Base-by-base conservation (phyloP, 2,888 invertebrate genomes). In the Synanthedon formicaeformis region DNA sequence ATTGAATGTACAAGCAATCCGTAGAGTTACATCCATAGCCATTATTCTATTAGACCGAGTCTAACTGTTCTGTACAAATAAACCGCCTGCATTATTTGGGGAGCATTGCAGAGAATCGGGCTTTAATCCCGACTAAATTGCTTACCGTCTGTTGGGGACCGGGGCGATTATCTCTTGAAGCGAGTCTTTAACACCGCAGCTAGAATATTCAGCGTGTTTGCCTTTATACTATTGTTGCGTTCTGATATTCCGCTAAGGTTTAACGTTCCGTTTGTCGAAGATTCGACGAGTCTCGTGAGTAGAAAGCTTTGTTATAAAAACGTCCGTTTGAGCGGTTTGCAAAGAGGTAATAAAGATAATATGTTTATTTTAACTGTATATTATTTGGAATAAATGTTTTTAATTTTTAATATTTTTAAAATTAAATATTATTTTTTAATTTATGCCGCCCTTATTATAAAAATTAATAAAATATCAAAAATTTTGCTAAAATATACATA, bases 71-170 rank as follows among this genome's bases (percentile, higher is more conserved):
- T 64, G 67, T 65, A 65, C 71, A 76, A 75, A 75, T 74, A 75
- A 74, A 74, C 69, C 62, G 52, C 63, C 62, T 69, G 71, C 68
- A 70, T 73, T 69, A 73, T 73, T 71, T 66, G 62, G 62, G 64
- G 67, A 69, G 67, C 63, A 66, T 63, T 68, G 73, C 70, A 66
- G 66, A 62, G 69, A 72, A 69, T 70, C 70, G 58, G 61, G 61
- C 68, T 64, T 69, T 74, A 74, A 75, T 75, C 73, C 69, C 56
- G 60, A 58, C 66, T 73, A 69, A 74, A 75, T 76, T 73, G 71
- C 71, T 75, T 69, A 70, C 69, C 60, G 72, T 71, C 72, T 71
- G 69, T 58, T 61, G 60, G 61, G 49, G 75, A n/a, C 45, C 45
- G 13, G 45, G 45, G 13, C n/a, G 45, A 75, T 71, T 75, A 75